Base-by-base conservation (phyloP, 2,888 invertebrate species). In the Campoplex capitator region DNA sequence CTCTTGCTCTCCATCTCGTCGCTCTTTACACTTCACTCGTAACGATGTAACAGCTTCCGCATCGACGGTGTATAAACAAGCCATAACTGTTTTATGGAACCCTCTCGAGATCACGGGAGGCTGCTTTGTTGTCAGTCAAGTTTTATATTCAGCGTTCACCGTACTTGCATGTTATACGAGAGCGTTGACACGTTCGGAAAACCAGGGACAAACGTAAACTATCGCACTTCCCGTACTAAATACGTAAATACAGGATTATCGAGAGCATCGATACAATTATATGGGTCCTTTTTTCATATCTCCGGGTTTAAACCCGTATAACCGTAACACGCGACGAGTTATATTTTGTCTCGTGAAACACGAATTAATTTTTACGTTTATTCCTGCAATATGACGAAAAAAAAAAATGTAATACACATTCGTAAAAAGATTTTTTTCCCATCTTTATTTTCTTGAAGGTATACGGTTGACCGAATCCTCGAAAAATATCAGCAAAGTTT, bases 11-110 rank as follows among this genome's bases (percentile, higher is more conserved):
- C 71, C 45, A 65, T 62, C 68, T 75, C 51, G 7, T 51, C 68
- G 76, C 58, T 48, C 76, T 65, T 73, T 54, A 75, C 84, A 81
- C 88, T 88, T 85, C 81, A 75, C 68, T 74, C 83, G 84, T 90
- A 89, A 90, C 90, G 89, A 90, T 90, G 89, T 90, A 90, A 90
- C 90, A 89, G 89, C 90, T 90, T 90, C 90, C 90, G 89, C 89
- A 89, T 90, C 89, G 86, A 84, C 88, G 89, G 90, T 89, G 90
- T 91, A 92, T 92, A 93, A 92, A 92, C 92, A 92, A 92, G 92
- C 90, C 92, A 91, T 93, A 93, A 93, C 92, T 91, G 91, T 92
- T 93, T 92, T 93, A 93, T 91, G 91, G 91, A 88, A 88, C 88
- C 89, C 86, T 75, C 77, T 54, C 28, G 75, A 77, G 70, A 76